Evolutionary conservation across 2,797 vertebrate species (phyloP), one percentile per base, ranked within the genome.

Genomic region (Oreochromis mossambicus): DNA sequence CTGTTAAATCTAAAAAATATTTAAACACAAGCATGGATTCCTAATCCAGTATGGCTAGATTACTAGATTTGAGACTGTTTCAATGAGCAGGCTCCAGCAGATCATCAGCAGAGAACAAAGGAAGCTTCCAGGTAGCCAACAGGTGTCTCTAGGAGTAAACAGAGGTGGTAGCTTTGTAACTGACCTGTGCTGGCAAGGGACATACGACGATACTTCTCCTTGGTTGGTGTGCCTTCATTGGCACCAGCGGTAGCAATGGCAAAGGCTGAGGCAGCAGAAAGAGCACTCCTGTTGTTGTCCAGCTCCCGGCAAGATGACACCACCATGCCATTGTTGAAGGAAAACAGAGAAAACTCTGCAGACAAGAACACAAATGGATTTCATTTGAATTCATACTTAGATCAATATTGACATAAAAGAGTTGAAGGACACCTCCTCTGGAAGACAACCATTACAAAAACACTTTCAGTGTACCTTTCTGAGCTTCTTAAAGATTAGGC

Each of bases 151-250:
- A 5, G 2, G 24, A n/a, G 11, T 55, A 51, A 61, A 9, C 7
- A 56, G n/a, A 48, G 32, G n/a, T 1, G 3, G 1, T 32, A 38
- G 55, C 19, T 41, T 6, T 82, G 55, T 55, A 29, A 85, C 92
- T 80, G 77, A 99, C 98, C 98, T 95, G 98, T 94, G 9, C 97
- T 97, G 86, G 98, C 98, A 1, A 99, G 93, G 14, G 98, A 99
- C 98, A 99, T 98, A 52, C 98, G 97, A 7, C 98, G 96, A 94
- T 98, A 98, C 86, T 98, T 98, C 94, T 99, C 98, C 95, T 99
- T 99, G 95, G 97, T 97, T 0, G 98, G 97, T 4, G 98, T 97
- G n/a, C 98, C 97, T 90, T 99, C 98, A 2, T 98, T 99, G 94
- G 98, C 98, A 0, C 98, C 98, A 0, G 98, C 98, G 0, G 98